These are phyloP conservation scores for Galerucella calmariensis DNA, from an alignment of 2,888 invertebrate species.

Conservation along the genomic window DNA sequence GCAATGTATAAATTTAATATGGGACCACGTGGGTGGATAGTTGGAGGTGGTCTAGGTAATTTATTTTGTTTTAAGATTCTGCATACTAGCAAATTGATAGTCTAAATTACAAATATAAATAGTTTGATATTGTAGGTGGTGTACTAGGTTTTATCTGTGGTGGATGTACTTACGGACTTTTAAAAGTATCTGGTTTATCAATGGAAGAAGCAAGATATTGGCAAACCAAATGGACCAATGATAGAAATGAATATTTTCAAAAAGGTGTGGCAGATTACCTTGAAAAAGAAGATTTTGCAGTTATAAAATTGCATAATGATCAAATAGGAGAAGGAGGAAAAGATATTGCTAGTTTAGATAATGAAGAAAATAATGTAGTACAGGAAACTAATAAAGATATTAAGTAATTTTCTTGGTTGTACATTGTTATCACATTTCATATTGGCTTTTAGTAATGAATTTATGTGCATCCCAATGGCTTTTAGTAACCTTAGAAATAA, in stretches of 20 bases:
- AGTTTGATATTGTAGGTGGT: constrained; percentile 65
- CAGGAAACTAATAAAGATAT: constrained; percentile 22
- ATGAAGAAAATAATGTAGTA: constrained; percentile 26
- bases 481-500: no score
- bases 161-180: constrained; percentile 66
- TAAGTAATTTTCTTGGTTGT: not conserved
- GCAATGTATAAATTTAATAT: constrained; percentile 74
- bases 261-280: constrained; percentile 55
- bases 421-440: no score
- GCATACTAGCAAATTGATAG: not conserved
- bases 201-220: constrained; percentile 75
- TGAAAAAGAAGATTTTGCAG: constrained; percentile 56
- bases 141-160: constrained; percentile 73
- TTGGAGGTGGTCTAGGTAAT: constrained; percentile 75
- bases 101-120: not conserved
- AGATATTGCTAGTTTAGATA: constrained; percentile 52
- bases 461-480: no score
- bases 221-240: constrained; percentile 67
- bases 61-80: not conserved
- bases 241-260: constrained; percentile 60
- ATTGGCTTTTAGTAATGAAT: no score
- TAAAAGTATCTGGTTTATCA: constrained; percentile 70
- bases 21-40: constrained; percentile 75
- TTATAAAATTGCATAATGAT: constrained; percentile 51
- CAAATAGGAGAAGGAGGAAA: constrained; percentile 50